Evolutionary conservation across 2,113 vertebrate species (phyloP).

Genomic region (Montifringilla adamsi): DNA sequence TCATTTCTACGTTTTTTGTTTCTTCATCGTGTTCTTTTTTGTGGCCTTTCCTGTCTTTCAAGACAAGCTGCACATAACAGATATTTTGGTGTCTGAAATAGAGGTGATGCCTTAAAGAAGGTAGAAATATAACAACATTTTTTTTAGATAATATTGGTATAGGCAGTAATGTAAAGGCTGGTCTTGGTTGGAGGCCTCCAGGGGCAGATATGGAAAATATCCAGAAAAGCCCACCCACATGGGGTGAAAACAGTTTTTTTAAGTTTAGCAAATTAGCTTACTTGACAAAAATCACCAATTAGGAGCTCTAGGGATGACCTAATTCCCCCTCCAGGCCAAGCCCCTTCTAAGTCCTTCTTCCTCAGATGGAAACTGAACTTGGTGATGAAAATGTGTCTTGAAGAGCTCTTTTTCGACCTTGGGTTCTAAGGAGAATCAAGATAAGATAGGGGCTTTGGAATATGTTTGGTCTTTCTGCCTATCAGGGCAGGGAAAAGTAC

Average conservation of each 20-base stretch:
- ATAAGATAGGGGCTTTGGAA: background rate
- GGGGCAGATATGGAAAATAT: background rate
- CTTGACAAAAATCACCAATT: background rate
- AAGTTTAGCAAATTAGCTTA: background rate
- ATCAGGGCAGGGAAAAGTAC: background rate
- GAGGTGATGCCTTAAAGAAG: background rate
- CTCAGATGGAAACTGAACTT: background rate
- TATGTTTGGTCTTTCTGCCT: background rate
- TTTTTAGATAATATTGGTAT: background rate
- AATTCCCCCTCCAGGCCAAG: background rate
- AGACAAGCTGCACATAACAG: background rate
- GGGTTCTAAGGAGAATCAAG: background rate
- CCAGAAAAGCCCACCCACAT: background rate
- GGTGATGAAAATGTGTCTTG: background rate
- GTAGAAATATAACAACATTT: background rate
- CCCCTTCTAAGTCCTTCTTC: background rate
- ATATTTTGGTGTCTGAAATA: background rate
- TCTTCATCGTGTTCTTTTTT: background rate
- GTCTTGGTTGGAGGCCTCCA: background rate
- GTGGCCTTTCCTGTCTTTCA: background rate
- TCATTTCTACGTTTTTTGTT: accelerated
- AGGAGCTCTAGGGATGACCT: background rate
- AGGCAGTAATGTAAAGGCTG: too few relatives aligned
- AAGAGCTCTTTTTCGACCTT: background rate
- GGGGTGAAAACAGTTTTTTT: background rate